These are phyloP conservation scores for Netelia fuscicornis DNA, from an alignment of 2,888 invertebrate genomes.

Conservation along the genomic window DNA sequence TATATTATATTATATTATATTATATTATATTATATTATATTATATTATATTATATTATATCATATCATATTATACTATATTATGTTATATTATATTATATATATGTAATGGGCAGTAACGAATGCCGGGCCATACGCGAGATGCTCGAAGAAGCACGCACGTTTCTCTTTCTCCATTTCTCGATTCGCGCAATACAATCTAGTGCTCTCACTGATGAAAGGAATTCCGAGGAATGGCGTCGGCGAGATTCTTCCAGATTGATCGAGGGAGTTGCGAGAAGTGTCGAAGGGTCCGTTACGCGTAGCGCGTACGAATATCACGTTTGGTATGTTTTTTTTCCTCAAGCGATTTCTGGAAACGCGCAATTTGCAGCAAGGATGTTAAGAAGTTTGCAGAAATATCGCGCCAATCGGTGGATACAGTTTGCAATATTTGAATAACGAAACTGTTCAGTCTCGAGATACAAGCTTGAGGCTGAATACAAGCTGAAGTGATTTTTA, in stretches of 20 bases:
- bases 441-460: not conserved
- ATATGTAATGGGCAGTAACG: too few species aligned
- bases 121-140: not conserved
- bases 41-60: too few species aligned
- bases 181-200: slow-evolving; percentile 11
- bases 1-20: too few species aligned
- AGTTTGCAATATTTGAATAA: too few species aligned
- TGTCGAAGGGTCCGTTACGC: not conserved
- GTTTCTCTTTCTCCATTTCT: not conserved
- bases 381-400: not conserved
- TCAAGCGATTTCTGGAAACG: too few species aligned
- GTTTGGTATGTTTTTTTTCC: too few species aligned
- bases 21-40: too few species aligned
- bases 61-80: too few species aligned
- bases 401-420: not conserved
- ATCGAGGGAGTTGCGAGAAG: not conserved
- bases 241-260: not conserved
- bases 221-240: slow-evolving; percentile 2
- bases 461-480: not conserved
- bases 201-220: slow-evolving; percentile 13
- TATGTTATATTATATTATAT: too few species aligned
- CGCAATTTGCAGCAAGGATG: too few species aligned
- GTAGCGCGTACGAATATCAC: not conserved
- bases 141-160: not conserved
- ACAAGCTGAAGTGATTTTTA: not conserved